These are phyloP conservation scores for Sebastes reedi DNA, from an alignment of 2,797 vertebrate species.

Conservation along the genomic window DNA sequence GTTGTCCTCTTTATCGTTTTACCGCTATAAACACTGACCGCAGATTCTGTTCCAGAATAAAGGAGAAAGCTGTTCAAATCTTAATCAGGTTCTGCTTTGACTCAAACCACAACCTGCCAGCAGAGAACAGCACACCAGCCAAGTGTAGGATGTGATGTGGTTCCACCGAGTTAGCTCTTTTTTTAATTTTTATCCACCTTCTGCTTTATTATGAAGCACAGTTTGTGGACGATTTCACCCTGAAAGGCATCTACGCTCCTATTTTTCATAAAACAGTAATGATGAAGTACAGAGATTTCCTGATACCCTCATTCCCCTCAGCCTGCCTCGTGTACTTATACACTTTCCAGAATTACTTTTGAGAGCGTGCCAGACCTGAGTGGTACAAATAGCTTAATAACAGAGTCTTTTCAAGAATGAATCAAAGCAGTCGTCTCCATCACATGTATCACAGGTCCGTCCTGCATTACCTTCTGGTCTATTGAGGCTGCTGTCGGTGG, in stretches of 20 bases:
- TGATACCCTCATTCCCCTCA: not conserved
- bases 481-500: slow-evolving; percentile 1
- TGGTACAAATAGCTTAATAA: slow-evolving; percentile 21
- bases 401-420: not conserved
- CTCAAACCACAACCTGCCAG: slow-evolving; percentile 30
- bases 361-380: not conserved
- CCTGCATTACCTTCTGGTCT: not conserved
- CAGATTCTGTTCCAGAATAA: slow-evolving; percentile 5
- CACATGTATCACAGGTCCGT: not conserved
- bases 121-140: not conserved
- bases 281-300: slow-evolving; percentile 24
- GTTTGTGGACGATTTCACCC: slow-evolving; percentile 4
- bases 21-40: not conserved
- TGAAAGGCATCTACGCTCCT: not conserved
- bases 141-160: not conserved
- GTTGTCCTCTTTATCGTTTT: not conserved
- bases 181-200: slow-evolving; percentile 2
- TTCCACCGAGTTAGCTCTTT: not conserved
- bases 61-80: slow-evolving; percentile 30
- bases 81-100: slow-evolving; percentile 20
- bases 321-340: slow-evolving; percentile 7
- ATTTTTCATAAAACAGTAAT: slow-evolving; percentile 37
- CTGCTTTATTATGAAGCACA: not conserved
- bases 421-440: slow-evolving; percentile 16
- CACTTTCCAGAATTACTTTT: slow-evolving; percentile 38